Evolutionary conservation across 2,113 vertebrate species (phyloP), one percentile per base, ranked within the genome.

Genomic region (Panurus biarmicus): DNA sequence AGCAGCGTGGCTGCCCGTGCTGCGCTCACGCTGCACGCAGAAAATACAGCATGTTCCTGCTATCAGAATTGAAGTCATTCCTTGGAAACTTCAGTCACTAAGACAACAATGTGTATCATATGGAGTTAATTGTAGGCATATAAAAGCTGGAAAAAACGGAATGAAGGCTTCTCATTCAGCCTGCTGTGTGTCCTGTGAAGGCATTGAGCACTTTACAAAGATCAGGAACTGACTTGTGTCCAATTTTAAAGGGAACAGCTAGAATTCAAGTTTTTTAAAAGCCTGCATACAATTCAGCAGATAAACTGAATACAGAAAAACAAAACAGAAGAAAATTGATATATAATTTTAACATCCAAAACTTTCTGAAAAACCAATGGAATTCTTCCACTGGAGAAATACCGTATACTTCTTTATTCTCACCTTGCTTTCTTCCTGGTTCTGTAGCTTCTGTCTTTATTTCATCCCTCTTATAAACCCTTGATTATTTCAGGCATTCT

Each of bases 11-110:
- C 48, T 75, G 70, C 44, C 8, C 0, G 2, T 3, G 18, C 44
- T 28, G 31, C 64, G 25, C 42, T 71, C 24, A 1, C 0, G 0
- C 19, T 26, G 56, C 31, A 10, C 14, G 31, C 10, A 60, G 42
- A 72, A 81, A 89, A 81, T 4, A 53, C 18, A 72, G 11, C 7
- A 3, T 18, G 28, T 14, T 75, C 69, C 51, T 64, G 33, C 50
- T 75, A 48, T 48, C 53, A 31, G 50, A 90, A 90, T 48, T 85
- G 19, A 77, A 47, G 71, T 29, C 6, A 57, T 58, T 90, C 40
- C 35, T 24, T 61, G 58, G 65, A 69, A 92, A 84, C 21, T 35
- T 72, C n/a, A 81, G 62, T 74, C 66, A 73, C 14, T 18, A 79
- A 66, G 31, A 65, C 57, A 93, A 85, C 33, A 76, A 51, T 4